Conservation (phyloP, 1,140 invertebrate species). For the Heliconius hewitsoni region DNA sequence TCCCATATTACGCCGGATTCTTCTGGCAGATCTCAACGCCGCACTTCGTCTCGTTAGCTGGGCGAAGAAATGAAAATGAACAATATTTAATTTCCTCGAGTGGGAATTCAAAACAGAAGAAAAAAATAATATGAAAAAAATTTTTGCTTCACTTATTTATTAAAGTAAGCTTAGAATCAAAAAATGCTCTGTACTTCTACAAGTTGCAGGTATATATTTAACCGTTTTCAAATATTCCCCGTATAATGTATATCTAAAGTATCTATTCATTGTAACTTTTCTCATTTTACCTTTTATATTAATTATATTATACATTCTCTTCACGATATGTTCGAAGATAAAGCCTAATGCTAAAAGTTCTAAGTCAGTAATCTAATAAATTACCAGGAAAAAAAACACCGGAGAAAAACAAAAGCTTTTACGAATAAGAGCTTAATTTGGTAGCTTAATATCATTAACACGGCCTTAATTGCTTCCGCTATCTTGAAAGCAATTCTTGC, state of each 20-base stretch:
- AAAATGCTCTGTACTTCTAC: too few relatives aligned
- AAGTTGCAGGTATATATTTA: too few relatives aligned
- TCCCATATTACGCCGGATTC: too few relatives aligned
- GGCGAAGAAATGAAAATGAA: too few relatives aligned
- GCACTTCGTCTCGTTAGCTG: too few relatives aligned
- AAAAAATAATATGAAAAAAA: too few relatives aligned
- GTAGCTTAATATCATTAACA: conserved; percentile 4
- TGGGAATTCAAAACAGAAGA: too few relatives aligned
- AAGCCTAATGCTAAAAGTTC: background rate
- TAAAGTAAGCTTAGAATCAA: too few relatives aligned
- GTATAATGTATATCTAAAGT: background rate
- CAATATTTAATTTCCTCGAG: too few relatives aligned
- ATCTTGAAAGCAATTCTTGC: background rate
- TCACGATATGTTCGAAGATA: background rate
- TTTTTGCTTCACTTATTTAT: too few relatives aligned
- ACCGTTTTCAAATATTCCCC: too few relatives aligned
- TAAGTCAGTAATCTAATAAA: background rate
- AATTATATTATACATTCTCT: background rate
- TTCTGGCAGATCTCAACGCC: too few relatives aligned
- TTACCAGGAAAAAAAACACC: background rate
- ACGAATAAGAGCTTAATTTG: conserved; percentile 1
- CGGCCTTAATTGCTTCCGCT: background rate
- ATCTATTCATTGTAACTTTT: background rate
- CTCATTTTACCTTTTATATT: background rate
- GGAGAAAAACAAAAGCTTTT: conserved; percentile 7